Evolutionary conservation across 2,888 invertebrate genomes (phyloP), one percentile per base, ranked within the genome.

Genomic region (Microchrysa polita): DNA sequence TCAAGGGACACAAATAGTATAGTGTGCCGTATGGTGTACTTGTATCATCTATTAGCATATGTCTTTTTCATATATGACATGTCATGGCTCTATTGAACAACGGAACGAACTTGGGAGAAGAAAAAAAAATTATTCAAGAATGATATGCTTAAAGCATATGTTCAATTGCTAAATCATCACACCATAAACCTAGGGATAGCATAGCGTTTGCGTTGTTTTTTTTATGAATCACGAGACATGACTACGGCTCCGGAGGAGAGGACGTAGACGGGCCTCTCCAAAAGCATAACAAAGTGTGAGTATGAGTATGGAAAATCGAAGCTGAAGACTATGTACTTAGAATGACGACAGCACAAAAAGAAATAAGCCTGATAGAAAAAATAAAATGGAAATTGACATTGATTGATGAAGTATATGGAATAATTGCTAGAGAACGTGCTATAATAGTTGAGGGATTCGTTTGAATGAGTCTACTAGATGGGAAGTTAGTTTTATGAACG

Each of bases 121-220:
- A n/a, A 7, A 34, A 34, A 34, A 34, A 34, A 34, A 34, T 34
- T 48, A 48, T 48, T 48, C 48, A 48, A 48, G 48, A 34, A 34
- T 48, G 48, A 48, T 48, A 48, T 48, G 48, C 48, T 23, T 22
- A 59, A 59, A 44, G 65, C 65, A 65, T 65, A 48, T 65, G 65
- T 65, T 65, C 65, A 65, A 65, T 44, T 65, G 65, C 65, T 65
- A 65, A 65, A 44, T 65, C 65, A 65, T 65, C 65, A 65, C 48
- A 23, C 22, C 10, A 42, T 63, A n/a, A n/a, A 40, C 14, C 34
- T 60, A 16, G 22, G 27, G 14, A 59, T 59, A n/a, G n/a, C n/a
- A 23, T 59, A 9, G 9, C 27, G 27, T 34, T 34, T n/a, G n/a
- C n/a, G n/a, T n/a, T n/a, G n/a, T n/a, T n/a, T n/a, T n/a, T n/a